Base-by-base conservation (phyloP, 2,797 vertebrate genomes). In the Catostomus latipinnis region DNA sequence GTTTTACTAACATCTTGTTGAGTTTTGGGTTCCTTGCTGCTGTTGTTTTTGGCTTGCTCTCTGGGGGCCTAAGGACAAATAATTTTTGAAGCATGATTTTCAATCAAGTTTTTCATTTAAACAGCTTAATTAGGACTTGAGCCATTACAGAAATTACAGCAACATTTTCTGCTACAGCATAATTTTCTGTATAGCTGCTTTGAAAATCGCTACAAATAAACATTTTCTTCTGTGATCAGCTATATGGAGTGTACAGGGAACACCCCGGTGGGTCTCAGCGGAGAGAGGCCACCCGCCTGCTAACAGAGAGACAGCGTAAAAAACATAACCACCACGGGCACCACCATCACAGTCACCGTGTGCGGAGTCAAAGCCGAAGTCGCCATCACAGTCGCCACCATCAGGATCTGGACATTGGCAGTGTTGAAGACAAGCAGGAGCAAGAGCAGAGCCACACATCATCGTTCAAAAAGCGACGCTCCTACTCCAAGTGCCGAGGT, bases 401-500 rank as follows among this genome's bases (percentile, higher is more conserved):
- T 62, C 71, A 83, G 67, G 86, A 86, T 70, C 69, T 78, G 76
- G 88, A 89, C n/a, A 66, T 58, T 0, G 89, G 86, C 2, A 13
- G 52, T 0, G 13, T 52, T 0, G 82, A 85, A 0, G 77, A 70
- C 4, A 83, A 84, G 49, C 81, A 82, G 9, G 71, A 83, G 0
- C 70, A 85, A 0, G 90, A 90, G 13, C 71, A 78, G 5, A 61
- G n/a, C 49, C 81, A 84, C 0, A 45, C 67, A 0, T 82, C 89
- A 0, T 89, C 89, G 0, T 6, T 78, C 45, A 94, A 88, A 89
- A 95, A 90, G 91, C 93, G 85, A 82, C 94, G 78, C 58, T 95
- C 92, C 70, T 94, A 92, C 91, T 96, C 96, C 78, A 97, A 97
- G 87, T 97, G 95, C 69, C 91, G 95, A 94, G 96, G 97, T 97